Evolutionary conservation across 2,113 vertebrate genomes (phyloP).

Genomic region (Monarcha castaneiventris): DNA sequence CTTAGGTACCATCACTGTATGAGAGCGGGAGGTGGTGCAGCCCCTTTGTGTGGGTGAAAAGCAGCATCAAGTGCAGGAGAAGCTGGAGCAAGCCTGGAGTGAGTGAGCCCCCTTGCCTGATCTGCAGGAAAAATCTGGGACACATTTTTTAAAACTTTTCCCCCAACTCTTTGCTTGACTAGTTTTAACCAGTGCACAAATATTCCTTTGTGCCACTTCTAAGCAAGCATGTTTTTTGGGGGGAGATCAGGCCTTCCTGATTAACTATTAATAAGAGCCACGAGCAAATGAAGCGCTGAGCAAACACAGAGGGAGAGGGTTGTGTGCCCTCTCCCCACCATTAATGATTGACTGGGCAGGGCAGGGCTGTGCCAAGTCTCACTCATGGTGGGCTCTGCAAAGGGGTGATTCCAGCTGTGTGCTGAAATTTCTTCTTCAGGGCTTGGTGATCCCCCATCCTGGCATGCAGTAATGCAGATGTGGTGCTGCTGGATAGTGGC

Average conservation of each 20-base stretch:
- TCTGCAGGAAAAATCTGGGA: background rate
- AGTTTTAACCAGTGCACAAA: background rate
- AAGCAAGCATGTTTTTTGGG: background rate
- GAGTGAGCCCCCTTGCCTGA: background rate
- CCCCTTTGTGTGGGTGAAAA: background rate
- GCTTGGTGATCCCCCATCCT: background rate
- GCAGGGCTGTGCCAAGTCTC: background rate
- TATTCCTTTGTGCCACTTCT: background rate
- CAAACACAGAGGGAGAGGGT: rapidly evolving
- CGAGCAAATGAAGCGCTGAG: rapidly evolving
- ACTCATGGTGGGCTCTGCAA: rapidly evolving
- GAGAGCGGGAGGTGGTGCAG: background rate
- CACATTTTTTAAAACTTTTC: background rate
- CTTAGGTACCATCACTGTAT: rapidly evolving
- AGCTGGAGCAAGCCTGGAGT: background rate
- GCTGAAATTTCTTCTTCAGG: background rate
- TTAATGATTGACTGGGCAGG: background rate
- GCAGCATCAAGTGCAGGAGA: background rate
- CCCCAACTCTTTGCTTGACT: background rate
- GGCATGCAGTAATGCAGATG: rapidly evolving
- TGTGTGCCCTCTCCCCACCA: background rate
- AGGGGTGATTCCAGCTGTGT: background rate
- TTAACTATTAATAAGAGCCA: background rate
- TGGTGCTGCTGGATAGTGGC: background rate
- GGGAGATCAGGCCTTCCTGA: background rate